phyloP scores from a whole-genome alignment of 2,797 vertebrate genomes.

The Micromesistius poutassou region DNA sequence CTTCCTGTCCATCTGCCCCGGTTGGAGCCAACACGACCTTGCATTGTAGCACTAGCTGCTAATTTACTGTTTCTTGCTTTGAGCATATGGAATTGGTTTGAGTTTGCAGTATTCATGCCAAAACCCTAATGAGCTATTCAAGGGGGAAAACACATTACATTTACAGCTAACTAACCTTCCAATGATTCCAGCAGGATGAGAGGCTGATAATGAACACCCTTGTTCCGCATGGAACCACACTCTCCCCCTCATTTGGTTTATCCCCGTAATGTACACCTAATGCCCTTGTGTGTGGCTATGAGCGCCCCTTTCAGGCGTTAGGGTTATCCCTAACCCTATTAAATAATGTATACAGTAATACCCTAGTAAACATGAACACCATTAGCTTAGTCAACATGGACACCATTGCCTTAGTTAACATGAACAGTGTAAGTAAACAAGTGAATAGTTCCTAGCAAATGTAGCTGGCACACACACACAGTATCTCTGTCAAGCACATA shows the following conservation, averaged over 20 bases:
- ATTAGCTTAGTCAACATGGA: too few species aligned
- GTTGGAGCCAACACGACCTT: slow-evolving; percentile 41
- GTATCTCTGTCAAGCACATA: background rate
- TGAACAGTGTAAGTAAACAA: too few species aligned
- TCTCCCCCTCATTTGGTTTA: slow-evolving; percentile 27
- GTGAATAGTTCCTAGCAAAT: background rate
- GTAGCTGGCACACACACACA: background rate
- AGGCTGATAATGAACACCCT: slow-evolving; percentile 61
- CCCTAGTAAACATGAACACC: too few species aligned
- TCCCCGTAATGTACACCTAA: slow-evolving; percentile 11
- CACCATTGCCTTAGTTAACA: too few species aligned
- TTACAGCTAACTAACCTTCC: slow-evolving; percentile 55
- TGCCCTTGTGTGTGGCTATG: background rate
- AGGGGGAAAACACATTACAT: slow-evolving; percentile 57
- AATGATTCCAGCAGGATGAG: slow-evolving; percentile 60
- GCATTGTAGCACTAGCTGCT: slow-evolving; percentile 55
- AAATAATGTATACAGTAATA: too few species aligned
- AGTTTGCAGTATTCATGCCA: slow-evolving; percentile 38
- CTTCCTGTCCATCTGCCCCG: slow-evolving; percentile 33
- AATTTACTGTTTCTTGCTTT: slow-evolving; percentile 64
- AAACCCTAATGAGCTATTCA: slow-evolving; percentile 68
- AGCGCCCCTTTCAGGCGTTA: background rate
- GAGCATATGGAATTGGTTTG: slow-evolving; percentile 71
- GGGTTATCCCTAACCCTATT: too few species aligned
- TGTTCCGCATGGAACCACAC: slow-evolving; percentile 52